Evolutionary conservation across 1,140 invertebrate genomes (phyloP), one percentile per base, ranked within the genome.

Genomic region (Drosophila dunni): DNA sequence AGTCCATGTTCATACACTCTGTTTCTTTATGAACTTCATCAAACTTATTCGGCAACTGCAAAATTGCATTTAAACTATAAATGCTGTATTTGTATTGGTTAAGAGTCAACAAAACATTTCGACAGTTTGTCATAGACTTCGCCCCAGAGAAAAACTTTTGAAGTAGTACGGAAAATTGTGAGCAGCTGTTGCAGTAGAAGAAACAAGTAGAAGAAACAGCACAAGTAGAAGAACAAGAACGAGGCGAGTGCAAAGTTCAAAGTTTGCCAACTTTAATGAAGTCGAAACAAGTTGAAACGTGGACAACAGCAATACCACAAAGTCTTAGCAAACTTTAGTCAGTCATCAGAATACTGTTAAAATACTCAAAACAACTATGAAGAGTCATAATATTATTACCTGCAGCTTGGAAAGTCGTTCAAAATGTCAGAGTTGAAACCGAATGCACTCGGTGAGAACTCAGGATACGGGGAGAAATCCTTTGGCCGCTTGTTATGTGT

Each of bases 401-500:
- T 75, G 58, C 58, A 63, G 62, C 38, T 44, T 34, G 10, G 29
- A 44, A 36, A 45, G 17, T 63, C 44, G 9, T 54, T 70, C 58
- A 40, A 45, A 24, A 53, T 50, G 54, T 40, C 36, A 50, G 51
- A 57, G 51, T 45, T 72, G 62, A 58, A 83, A 79, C 75, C 63
- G 72, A 75, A 81, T 20, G 57, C 69, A 51, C 46, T 51, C 24
- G 51, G 34, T 29, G 24, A 2, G 9, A 50, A 38, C 58, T 38
- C 48, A 51, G 58, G 38, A 45, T 51, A 74, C 44, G 34, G 40
- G 46, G 9, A 38, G 20, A 45, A 56, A 56, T 38, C 36, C 40
- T 13, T 15, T 44, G 53, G 50, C 48, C 15, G 64, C 42, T 66
- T 78, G 78, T 71, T 91, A 91, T 75, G 90, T 91, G 46, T 76